Evolutionary conservation across 2,113 vertebrate species (phyloP).

Genomic region (Pelmatolapia mariae): DNA sequence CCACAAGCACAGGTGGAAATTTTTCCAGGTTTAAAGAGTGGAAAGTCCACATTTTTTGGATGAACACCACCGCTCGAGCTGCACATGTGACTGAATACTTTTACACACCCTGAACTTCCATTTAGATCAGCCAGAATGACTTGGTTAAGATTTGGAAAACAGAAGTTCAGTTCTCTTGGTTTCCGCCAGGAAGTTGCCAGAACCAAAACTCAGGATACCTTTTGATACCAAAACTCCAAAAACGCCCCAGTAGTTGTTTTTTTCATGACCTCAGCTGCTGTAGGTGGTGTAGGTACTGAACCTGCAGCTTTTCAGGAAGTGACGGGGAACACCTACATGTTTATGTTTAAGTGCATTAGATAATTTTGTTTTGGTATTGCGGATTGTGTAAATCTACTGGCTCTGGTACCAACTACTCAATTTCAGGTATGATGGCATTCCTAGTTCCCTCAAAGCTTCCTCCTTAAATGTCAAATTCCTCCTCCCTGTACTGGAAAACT

Average conservation of each 20-base stretch:
- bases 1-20: accelerated
- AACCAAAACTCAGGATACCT: accelerated
- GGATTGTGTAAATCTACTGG: background rate
- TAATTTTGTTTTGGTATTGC: background rate
- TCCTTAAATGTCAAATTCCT: background rate
- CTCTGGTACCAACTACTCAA: accelerated
- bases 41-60: background rate
- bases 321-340: accelerated
- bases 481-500: accelerated
- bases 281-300: background rate
- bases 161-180: background rate
- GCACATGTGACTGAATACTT: accelerated
- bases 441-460: background rate
- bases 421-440: background rate
- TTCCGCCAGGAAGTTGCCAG: background rate
- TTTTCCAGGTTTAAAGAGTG: background rate
- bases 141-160: background rate
- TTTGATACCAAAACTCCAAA: background rate
- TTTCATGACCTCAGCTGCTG: background rate
- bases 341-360: background rate
- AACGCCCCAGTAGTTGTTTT: accelerated
- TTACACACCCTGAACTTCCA: background rate
- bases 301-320: background rate
- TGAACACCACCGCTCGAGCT: background rate
- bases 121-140: background rate